Evolutionary conservation across 2,113 vertebrate species (phyloP).

Genomic region (Monopterus albus): DNA sequence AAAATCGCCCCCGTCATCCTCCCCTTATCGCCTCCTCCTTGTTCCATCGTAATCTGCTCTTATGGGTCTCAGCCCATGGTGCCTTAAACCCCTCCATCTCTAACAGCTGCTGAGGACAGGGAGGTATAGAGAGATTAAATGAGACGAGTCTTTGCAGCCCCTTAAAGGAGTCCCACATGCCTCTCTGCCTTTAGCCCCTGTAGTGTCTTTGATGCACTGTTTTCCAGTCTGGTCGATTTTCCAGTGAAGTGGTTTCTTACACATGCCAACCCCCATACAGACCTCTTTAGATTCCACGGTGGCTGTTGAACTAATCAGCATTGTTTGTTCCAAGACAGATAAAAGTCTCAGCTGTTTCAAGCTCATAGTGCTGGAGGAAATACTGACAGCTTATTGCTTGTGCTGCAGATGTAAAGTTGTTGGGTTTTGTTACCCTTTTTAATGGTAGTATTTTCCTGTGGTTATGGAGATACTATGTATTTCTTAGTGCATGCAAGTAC

Average conservation of each 20-base stretch:
- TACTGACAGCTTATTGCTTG: conserved; percentile 32
- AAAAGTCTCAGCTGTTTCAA: conserved; percentile 39
- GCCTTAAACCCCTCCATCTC: conserved; percentile 70
- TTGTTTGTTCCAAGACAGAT: conserved; percentile 50
- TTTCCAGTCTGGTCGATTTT: conserved; percentile 37
- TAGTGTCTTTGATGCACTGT: conserved; percentile 68
- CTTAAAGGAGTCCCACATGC: conserved; percentile 67
- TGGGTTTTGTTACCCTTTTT: conserved; percentile 17
- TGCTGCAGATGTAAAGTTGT: conserved; percentile 18
- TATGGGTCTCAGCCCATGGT: conserved; percentile 69
- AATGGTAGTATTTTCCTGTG: background rate
- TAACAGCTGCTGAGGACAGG: conserved; percentile 77
- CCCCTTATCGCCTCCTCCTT: conserved; percentile 47
- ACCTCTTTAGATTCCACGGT: conserved; percentile 36
- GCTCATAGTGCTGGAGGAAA: conserved; percentile 27
- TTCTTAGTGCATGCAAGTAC: background rate
- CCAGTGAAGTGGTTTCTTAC: conserved; percentile 42
- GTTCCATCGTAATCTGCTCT: conserved; percentile 73
- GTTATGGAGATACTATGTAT: background rate
- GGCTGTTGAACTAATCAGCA: conserved; percentile 34
- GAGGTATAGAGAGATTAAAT: conserved; percentile 76
- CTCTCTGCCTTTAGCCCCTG: conserved; percentile 56
- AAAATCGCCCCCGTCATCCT: conserved; percentile 8
- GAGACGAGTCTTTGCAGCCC: conserved; percentile 64
- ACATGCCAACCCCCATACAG: conserved; percentile 55